Percentiles rank a stretch among this genome's conserved stretches.
Evolutionary conservation across 2,888 invertebrate species (phyloP).

Genomic region (Lepeophtheirus nordmannii): DNA sequence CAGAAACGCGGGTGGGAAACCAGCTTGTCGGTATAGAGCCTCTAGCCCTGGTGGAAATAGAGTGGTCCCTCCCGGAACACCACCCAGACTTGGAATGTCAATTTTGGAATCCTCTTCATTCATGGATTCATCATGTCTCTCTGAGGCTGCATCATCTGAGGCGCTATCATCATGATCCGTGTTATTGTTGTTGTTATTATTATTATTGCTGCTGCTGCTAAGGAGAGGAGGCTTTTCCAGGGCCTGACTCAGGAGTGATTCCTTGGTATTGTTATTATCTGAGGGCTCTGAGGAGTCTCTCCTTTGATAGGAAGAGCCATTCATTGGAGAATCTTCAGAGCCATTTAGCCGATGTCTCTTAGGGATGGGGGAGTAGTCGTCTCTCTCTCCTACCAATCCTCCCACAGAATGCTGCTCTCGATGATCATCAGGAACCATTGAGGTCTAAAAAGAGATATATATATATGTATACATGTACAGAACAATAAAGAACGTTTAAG

Average conservation of each 20-base stretch:
- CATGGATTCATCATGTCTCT: conserved; percentile 12
- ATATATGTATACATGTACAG: not conserved
- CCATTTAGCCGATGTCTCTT: conserved; percentile 25
- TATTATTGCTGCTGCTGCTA: not conserved
- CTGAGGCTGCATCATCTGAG: not conserved
- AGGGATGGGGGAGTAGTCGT: conserved; percentile 8
- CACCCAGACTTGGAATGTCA: not conserved
- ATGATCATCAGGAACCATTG: not conserved
- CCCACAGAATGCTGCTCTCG: too few relatives aligned
- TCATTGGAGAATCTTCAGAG: conserved; percentile 23
- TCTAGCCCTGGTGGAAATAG: conserved; percentile 24
- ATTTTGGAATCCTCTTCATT: conserved; percentile 2
- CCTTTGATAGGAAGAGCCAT: conserved; percentile 4
- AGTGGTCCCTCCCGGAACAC: not conserved
- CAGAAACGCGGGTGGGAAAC: conserved; percentile 21
- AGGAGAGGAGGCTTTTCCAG: conserved; percentile 19
- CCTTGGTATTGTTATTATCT: conserved; percentile 10
- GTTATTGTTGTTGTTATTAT: not conserved
- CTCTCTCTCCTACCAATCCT: not conserved
- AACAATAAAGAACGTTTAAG: not conserved
- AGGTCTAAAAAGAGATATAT: conserved; percentile 12
- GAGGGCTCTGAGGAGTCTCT: not conserved
- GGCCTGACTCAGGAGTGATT: conserved; percentile 23
- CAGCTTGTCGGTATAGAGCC: conserved; percentile 23
- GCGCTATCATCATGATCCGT: conserved; percentile 12